phyloP scores from a whole-genome alignment of 2,888 invertebrate species.

The Lissonota sp. region DNA sequence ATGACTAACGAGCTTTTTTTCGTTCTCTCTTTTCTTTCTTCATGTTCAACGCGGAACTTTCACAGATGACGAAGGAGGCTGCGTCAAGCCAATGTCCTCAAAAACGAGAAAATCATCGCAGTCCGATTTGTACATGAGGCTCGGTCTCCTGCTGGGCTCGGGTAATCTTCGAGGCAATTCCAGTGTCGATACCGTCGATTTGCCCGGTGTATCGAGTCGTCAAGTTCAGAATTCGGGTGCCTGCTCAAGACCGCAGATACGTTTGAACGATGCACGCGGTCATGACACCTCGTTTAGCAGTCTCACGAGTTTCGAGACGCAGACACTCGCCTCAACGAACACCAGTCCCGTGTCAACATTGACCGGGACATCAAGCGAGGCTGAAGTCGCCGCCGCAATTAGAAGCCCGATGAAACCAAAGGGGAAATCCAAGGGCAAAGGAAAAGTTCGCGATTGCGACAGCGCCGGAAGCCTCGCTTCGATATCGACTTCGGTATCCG shows the following conservation, averaged over 20 bases:
- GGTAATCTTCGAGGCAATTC: slow-evolving; percentile 85
- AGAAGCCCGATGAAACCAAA: slow-evolving; percentile 81
- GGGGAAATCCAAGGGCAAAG: slow-evolving; percentile 79
- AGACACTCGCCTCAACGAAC: slow-evolving; percentile 91
- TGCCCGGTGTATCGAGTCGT: slow-evolving; percentile 69
- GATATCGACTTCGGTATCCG: slow-evolving; percentile 80
- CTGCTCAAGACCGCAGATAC: slow-evolving; percentile 68
- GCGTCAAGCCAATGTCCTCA: slow-evolving; percentile 86
- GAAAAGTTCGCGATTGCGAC: slow-evolving; percentile 84
- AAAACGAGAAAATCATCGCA: slow-evolving; percentile 86
- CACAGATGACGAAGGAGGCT: slow-evolving; percentile 90
- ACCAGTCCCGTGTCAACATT: slow-evolving; percentile 96
- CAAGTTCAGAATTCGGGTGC: slow-evolving; percentile 60
- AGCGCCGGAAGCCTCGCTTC: slow-evolving; percentile 89
- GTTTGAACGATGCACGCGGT: slow-evolving; percentile 70
- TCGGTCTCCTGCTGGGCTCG: slow-evolving; percentile 92
- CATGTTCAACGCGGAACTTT: slow-evolving; percentile 56
- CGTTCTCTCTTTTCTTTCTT: slow-evolving; percentile 7
- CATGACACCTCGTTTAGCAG: slow-evolving; percentile 85
- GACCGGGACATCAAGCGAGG: slow-evolving; percentile 90
- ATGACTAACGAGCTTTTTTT: slow-evolving; percentile 53
- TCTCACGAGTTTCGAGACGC: slow-evolving; percentile 85
- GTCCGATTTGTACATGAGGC: slow-evolving; percentile 92
- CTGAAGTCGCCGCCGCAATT: slow-evolving; percentile 86
- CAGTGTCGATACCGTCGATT: slow-evolving; percentile 78